A percentile compares a stretch with the other conserved stretches of the same genome.
Evolutionary conservation across 2,113 vertebrate species (phyloP).

Genomic region (Protobothrops flavoviridis): DNA sequence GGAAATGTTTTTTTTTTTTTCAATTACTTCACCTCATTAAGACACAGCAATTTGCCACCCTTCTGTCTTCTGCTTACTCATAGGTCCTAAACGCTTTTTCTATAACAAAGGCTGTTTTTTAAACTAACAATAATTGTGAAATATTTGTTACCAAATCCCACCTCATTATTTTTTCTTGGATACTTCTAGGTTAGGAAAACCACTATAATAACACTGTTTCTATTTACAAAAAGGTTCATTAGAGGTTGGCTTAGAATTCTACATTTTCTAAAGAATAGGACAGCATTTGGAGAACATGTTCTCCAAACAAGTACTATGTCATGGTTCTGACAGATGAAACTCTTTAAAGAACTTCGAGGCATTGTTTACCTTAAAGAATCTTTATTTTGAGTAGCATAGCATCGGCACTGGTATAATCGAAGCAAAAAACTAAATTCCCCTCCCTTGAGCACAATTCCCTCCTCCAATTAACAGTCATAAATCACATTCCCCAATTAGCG

Average conservation of each 20-base stretch:
- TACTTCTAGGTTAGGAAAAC: not conserved
- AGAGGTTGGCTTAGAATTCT: constrained; percentile 1
- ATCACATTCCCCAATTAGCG: no score
- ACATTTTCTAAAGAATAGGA: not conserved
- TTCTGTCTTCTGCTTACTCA: constrained; percentile 33
- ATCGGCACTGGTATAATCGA: no score
- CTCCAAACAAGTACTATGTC: not conserved
- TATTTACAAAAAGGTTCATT: not conserved
- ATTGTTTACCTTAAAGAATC: no score
- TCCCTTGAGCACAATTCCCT: no score
- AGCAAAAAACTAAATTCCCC: no score
- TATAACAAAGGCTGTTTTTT: constrained; percentile 36
- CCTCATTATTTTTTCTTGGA: not conserved
- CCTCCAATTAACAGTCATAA: no score
- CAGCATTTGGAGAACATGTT: not conserved
- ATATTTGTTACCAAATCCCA: not conserved
- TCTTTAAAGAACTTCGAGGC: no score
- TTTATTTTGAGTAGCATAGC: no score
- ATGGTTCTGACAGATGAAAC: no score
- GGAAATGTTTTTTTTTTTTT: not conserved
- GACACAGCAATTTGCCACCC: constrained; percentile 41
- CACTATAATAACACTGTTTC: not conserved
- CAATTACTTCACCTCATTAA: not conserved
- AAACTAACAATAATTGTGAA: constrained; percentile 20
- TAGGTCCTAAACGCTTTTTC: not conserved